Evolutionary conservation across 2,888 invertebrate genomes (phyloP).

Genomic region (Acanthoscelides obtectus): DNA sequence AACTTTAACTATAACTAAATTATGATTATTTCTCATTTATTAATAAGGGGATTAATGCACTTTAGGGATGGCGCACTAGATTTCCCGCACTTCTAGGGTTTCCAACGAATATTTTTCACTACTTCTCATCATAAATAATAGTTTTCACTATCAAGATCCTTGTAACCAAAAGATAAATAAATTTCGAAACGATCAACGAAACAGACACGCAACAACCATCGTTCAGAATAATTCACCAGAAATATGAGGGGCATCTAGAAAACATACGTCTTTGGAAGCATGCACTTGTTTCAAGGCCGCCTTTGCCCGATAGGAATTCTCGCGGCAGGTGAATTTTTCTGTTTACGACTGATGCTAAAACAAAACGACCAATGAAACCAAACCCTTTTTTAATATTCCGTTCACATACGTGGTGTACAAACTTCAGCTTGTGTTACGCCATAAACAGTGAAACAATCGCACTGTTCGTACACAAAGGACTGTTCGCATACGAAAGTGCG

Average conservation of each 20-base stretch:
- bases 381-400: constrained; percentile 8
- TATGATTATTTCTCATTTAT: no score
- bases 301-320: constrained; percentile 31
- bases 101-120: no score
- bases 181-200: no score
- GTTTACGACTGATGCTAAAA: constrained; percentile 29
- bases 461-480: background rate
- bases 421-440: background rate
- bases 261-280: background rate
- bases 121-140: no score
- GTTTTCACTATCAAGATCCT: no score
- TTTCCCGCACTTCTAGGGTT: no score
- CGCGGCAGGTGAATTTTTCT: constrained; percentile 35
- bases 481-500: background rate
- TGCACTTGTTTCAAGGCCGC: constrained; percentile 38
- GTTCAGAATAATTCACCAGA: no score
- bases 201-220: no score
- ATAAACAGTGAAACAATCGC: background rate
- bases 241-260: background rate
- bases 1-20: no score
- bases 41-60: no score
- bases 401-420: constrained; percentile 1
- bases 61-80: no score
- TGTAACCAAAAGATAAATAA: no score
- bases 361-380: constrained; percentile 16